phyloP scores from a whole-genome alignment of 2,113 vertebrate species.

The Heterocephalus glaber region DNA sequence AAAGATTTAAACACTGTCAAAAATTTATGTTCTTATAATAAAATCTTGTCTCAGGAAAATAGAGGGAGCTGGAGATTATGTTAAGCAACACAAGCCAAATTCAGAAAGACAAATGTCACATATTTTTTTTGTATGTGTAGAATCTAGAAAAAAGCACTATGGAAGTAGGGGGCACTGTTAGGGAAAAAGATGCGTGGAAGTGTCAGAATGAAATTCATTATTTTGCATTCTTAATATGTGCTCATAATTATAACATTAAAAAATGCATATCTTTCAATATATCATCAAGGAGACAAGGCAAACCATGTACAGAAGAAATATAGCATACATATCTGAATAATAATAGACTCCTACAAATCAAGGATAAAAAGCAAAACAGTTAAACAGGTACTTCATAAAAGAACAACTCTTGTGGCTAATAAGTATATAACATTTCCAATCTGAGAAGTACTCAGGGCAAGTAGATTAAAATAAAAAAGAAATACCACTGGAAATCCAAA shows the following conservation, averaged over 20 bases:
- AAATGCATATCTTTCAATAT: background rate
- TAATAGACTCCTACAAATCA: background rate
- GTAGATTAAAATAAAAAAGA: background rate
- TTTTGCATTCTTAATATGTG: background rate
- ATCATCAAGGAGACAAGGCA: background rate
- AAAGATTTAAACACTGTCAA: background rate
- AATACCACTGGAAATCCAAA: background rate
- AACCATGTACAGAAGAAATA: background rate
- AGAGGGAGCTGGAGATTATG: background rate
- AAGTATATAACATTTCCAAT: background rate
- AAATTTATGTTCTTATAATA: background rate
- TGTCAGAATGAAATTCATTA: background rate
- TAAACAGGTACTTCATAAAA: background rate
- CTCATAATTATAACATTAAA: background rate
- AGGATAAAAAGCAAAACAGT: background rate
- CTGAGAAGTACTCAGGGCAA: background rate
- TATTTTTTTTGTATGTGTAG: background rate
- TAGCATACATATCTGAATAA: background rate
- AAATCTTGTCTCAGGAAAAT: background rate
- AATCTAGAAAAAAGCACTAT: background rate
- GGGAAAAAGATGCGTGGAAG: background rate
- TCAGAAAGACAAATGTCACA: background rate
- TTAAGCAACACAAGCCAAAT: background rate
- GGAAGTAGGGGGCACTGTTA: background rate
- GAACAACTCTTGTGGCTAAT: background rate